phyloP scores from a whole-genome alignment of 1,140 invertebrate genomes.

The Amyelois transitella region DNA sequence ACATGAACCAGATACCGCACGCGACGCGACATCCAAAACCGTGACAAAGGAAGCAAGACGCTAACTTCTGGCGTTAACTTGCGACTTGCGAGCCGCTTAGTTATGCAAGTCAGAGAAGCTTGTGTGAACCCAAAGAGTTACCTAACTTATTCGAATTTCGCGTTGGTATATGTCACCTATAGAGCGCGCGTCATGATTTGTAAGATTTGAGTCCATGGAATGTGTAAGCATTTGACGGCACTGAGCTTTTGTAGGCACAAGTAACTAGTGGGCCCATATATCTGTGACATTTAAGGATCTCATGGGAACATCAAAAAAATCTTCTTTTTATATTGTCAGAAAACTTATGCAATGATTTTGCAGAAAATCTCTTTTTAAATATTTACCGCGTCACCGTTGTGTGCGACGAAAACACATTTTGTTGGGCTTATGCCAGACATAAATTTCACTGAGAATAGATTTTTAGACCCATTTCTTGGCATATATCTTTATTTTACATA shows the following conservation, averaged over 20 bases:
- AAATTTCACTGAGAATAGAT: too few relatives aligned
- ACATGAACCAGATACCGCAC: not conserved
- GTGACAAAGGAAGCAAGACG: conserved; percentile 25
- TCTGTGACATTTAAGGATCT: too few relatives aligned
- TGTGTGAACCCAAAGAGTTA: conserved; percentile 27
- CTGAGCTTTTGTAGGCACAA: not conserved
- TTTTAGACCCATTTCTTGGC: too few relatives aligned
- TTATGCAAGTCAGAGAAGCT: conserved; percentile 27
- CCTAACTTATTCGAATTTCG: conserved; percentile 31
- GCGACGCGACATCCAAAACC: not conserved
- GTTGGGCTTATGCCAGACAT: too few relatives aligned
- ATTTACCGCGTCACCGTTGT: too few relatives aligned
- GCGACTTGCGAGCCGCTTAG: conserved; percentile 22
- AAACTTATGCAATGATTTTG: too few relatives aligned
- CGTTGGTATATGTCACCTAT: not conserved
- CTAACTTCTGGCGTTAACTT: conserved; percentile 30
- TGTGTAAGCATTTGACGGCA: not conserved
- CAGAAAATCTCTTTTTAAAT: too few relatives aligned
- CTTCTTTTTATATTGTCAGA: too few relatives aligned
- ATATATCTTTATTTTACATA: too few relatives aligned
- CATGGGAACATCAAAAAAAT: too few relatives aligned
- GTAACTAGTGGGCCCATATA: not conserved
- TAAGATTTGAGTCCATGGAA: not conserved
- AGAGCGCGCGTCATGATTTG: not conserved
- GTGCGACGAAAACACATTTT: too few relatives aligned